Conservation (phyloP, 2,113 vertebrate genomes). For the Anarrhichthys ocellatus region DNA sequence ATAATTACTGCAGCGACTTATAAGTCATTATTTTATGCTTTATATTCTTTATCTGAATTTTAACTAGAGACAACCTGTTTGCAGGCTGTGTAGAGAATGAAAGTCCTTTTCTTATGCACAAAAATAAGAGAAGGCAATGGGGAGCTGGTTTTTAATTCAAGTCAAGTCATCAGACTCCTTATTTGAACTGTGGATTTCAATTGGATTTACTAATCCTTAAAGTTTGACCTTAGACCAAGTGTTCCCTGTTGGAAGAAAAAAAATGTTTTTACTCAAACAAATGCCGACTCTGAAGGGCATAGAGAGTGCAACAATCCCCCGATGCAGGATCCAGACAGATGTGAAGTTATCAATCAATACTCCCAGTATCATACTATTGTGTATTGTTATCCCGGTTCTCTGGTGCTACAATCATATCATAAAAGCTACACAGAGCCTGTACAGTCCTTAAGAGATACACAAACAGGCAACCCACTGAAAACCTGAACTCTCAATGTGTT, state of each 20-base stretch:
- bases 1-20: neutral
- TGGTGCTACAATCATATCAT: neutral
- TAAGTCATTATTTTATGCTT: neutral
- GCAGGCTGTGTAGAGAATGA: slow-evolving; percentile 1
- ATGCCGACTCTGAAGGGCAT: neutral
- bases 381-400: neutral
- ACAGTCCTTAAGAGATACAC: neutral
- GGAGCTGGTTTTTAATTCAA: slow-evolving; percentile 4
- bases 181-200: slow-evolving; percentile 14
- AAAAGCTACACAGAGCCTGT: neutral
- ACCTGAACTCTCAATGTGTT: neutral
- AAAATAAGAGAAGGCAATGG: neutral
- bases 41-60: slow-evolving; percentile 3
- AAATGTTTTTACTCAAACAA: neutral
- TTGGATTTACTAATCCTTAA: slow-evolving; percentile 11
- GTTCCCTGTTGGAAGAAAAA: neutral
- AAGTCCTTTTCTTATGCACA: neutral
- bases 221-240: slow-evolving; percentile 12
- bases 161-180: neutral
- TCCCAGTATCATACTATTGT: neutral
- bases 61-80: neutral
- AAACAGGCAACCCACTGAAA: neutral
- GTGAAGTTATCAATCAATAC: neutral
- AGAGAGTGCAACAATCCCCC: neutral
- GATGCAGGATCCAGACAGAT: neutral